phyloP scores from a whole-genome alignment of 2,888 invertebrate genomes.

The Xylophagus ater region DNA sequence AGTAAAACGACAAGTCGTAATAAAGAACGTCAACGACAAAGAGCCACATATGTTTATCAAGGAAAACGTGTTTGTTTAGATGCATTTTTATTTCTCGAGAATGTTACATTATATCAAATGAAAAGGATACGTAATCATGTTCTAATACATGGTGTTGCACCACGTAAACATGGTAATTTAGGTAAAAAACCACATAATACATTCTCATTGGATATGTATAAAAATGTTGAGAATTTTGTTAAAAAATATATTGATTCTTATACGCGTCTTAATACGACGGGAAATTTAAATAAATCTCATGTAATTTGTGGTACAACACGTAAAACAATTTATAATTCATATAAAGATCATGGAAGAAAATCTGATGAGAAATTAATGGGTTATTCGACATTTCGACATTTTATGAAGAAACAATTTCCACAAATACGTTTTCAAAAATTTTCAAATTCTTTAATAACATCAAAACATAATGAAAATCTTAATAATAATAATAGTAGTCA shows the following conservation, averaged over 20 bases:
- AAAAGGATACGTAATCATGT: constrained; percentile 68
- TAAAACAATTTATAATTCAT: constrained; percentile 63
- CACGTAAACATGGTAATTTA: constrained; percentile 66
- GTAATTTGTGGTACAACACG: constrained; percentile 46
- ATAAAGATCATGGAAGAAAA: constrained; percentile 57
- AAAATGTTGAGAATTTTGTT: constrained; percentile 64
- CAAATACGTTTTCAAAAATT: constrained; percentile 52
- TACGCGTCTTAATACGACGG: constrained; percentile 35
- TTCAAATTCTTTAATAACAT: too few species aligned
- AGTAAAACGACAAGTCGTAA: constrained; percentile 51
- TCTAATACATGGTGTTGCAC: constrained; percentile 67
- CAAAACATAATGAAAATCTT: too few species aligned
- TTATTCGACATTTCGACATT: constrained; percentile 67
- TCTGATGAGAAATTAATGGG: constrained; percentile 66
- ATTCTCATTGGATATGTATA: constrained; percentile 65
- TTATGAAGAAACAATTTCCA: constrained; percentile 72
- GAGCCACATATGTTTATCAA: constrained; percentile 67
- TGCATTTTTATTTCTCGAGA: constrained; percentile 67
- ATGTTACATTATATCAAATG: constrained; percentile 67
- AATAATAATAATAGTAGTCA: too few species aligned
- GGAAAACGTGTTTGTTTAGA: constrained; percentile 66
- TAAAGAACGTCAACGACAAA: constrained; percentile 57
- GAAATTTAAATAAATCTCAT: constrained; percentile 43
- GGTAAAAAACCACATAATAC: constrained; percentile 73
- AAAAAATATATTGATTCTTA: constrained; percentile 59